Evolutionary conservation across 2,888 invertebrate genomes (phyloP).

Genomic region (Caenorhabditis angaria): DNA sequence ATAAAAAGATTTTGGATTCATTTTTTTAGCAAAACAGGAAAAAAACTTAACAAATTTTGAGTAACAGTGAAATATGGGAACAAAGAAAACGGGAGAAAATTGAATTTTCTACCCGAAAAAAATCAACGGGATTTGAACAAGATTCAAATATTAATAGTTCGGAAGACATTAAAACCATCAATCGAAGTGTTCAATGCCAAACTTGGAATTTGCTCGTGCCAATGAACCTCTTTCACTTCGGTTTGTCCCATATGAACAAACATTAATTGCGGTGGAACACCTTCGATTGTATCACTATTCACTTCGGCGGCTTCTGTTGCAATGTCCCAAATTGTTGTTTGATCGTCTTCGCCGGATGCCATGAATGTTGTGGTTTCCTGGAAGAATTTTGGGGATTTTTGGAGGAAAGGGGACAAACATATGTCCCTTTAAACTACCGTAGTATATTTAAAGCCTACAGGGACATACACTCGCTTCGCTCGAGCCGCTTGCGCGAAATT

Average conservation of each 20-base stretch:
- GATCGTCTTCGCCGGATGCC: conserved; percentile 91
- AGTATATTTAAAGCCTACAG: too few relatives aligned
- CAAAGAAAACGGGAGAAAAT: not conserved
- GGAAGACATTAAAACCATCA: conserved; percentile 94
- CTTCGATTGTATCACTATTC: conserved; percentile 72
- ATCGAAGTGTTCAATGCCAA: conserved; percentile 91
- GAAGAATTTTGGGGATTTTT: too few relatives aligned
- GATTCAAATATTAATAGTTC: conserved; percentile 88
- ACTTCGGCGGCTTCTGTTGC: conserved; percentile 79
- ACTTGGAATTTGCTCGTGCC: conserved; percentile 95
- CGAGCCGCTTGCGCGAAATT: too few relatives aligned
- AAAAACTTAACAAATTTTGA: conserved; percentile 7
- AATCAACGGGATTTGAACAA: too few relatives aligned
- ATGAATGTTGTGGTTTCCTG: conserved; percentile 90
- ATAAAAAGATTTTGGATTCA: too few relatives aligned
- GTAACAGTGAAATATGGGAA: conserved; percentile 7
- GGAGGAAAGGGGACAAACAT: too few relatives aligned
- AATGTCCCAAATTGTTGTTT: conserved; percentile 95
- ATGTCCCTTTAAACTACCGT: too few relatives aligned
- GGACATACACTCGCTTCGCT: too few relatives aligned
- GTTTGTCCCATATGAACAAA: conserved; percentile 98
- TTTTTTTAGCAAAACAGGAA: not conserved
- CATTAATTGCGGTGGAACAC: conserved; percentile 90
- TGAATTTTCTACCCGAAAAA: too few relatives aligned
- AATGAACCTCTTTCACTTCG: conserved; percentile 95